These are phyloP conservation scores for Catharus ustulatus DNA, from an alignment of 2,797 vertebrate species.

Conservation along the genomic window DNA sequence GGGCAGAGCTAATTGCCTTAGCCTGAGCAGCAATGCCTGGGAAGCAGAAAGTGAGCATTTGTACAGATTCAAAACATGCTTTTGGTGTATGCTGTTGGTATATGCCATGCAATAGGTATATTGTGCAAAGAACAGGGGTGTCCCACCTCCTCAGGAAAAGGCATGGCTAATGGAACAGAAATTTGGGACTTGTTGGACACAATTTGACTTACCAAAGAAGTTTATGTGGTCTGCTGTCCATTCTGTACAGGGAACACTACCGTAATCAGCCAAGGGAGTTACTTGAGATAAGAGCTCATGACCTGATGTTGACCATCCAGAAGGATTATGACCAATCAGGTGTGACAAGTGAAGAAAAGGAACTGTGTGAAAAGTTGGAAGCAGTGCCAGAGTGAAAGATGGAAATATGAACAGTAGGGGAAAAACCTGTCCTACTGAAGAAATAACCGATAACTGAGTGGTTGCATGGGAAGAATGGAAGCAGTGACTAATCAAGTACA, in stretches of 20 bases:
- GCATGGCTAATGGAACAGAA: background rate
- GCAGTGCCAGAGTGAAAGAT: background rate
- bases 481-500: background rate
- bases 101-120: background rate
- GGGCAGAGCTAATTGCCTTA: background rate
- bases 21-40: background rate
- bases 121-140: fast-evolving
- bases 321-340: background rate
- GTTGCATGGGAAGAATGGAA: background rate
- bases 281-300: background rate
- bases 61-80: background rate
- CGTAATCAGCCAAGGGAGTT: background rate
- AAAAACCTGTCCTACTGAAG: background rate
- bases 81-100: fast-evolving
- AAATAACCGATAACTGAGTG: background rate
- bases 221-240: background rate
- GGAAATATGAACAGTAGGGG: background rate
- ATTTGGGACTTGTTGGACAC: background rate
- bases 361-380: background rate
- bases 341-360: background rate
- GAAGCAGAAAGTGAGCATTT: background rate
- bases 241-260: background rate
- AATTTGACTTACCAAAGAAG: background rate
- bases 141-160: background rate
- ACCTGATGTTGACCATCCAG: background rate